Evolutionary conservation across 1,140 invertebrate genomes (phyloP).

Genomic region (Lutraria rhynchaena): DNA sequence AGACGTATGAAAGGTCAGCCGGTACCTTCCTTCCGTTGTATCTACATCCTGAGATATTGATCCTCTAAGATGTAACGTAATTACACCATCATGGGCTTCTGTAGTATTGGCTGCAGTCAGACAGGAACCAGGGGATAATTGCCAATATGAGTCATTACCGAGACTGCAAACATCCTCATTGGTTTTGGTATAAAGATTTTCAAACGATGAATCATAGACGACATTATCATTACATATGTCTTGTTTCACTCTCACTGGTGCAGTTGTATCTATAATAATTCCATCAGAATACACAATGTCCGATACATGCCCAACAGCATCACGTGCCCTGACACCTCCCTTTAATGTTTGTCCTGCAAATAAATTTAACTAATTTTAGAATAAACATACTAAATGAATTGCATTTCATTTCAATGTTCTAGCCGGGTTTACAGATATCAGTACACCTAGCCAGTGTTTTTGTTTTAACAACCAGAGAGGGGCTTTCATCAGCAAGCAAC

Average conservation of each 20-base stretch:
- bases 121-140: neutral
- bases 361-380: too few relatives aligned
- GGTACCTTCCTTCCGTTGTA: neutral
- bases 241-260: neutral
- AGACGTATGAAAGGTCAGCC: constrained; percentile 6
- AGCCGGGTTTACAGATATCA: neutral
- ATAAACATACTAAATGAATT: too few relatives aligned
- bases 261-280: constrained; percentile 13
- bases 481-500: neutral
- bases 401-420: too few relatives aligned
- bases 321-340: neutral
- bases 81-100: neutral
- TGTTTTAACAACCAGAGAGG: neutral
- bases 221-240: neutral
- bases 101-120: neutral
- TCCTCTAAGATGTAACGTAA: neutral
- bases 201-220: constrained; percentile 7
- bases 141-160: neutral
- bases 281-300: constrained; percentile 10
- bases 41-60: neutral
- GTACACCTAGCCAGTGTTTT: neutral
- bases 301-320: constrained; percentile 4
- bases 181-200: neutral
- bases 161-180: neutral
- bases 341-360: neutral